Evolutionary conservation across 2,888 invertebrate genomes (phyloP).

Genomic region (Ctenicera cuprea): DNA sequence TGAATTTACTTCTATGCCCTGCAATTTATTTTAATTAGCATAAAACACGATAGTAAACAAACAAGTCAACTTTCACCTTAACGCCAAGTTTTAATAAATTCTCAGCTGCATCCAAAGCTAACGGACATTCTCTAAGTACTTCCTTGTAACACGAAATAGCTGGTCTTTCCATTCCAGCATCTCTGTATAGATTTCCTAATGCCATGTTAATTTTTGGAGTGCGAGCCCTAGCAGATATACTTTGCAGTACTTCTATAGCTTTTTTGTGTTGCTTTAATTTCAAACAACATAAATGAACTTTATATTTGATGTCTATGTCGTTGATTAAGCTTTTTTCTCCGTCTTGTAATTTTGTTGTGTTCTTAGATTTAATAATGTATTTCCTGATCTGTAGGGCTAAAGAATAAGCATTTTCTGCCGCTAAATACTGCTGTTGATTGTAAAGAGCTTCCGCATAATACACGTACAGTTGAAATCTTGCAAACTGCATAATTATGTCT

Average conservation of each 20-base stretch:
- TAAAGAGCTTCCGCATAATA: conserved; percentile 84
- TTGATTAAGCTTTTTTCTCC: conserved; percentile 74
- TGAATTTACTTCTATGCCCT: conserved; percentile 84
- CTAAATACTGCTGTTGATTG: conserved; percentile 79
- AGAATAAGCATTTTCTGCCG: conserved; percentile 81
- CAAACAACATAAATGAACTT: conserved; percentile 81
- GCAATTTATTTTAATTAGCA: conserved; percentile 64
- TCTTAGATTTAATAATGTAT: conserved; percentile 76
- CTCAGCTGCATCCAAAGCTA: conserved; percentile 85
- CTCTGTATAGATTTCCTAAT: conserved; percentile 82
- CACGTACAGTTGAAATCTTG: conserved; percentile 81
- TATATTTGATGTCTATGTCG: conserved; percentile 83
- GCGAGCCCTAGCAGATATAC: conserved; percentile 79
- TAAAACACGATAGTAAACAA: not conserved
- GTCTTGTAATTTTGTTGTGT: conserved; percentile 71
- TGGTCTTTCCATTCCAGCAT: conserved; percentile 81
- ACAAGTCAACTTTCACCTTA: conserved; percentile 60
- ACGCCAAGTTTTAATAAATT: conserved; percentile 82
- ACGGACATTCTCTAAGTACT: conserved; percentile 81
- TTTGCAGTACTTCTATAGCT: conserved; percentile 76
- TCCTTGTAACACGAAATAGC: conserved; percentile 87
- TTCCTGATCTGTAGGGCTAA: conserved; percentile 80
- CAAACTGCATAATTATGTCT: conserved; percentile 76
- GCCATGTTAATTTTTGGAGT: conserved; percentile 86
- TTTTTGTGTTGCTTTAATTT: conserved; percentile 80